These are phyloP conservation scores for Drosophila insularis DNA, from an alignment of 1,140 invertebrate species.

Conservation along the genomic window DNA sequence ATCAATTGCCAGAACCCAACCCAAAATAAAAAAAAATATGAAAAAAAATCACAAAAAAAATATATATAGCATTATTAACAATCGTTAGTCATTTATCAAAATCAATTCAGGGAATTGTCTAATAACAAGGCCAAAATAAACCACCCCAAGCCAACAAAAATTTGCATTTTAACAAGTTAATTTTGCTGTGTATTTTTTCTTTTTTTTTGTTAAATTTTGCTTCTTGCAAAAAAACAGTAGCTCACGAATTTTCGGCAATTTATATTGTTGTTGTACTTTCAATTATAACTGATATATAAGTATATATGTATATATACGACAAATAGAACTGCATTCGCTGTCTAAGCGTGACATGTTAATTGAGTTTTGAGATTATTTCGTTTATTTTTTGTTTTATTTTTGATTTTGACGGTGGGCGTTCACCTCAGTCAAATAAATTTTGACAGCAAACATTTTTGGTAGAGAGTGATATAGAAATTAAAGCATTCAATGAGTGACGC, in stretches of 20 bases:
- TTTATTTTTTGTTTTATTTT: neutral
- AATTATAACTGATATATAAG: slow-evolving; percentile 47
- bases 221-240: slow-evolving; percentile 70
- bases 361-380: slow-evolving; percentile 56
- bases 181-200: slow-evolving; percentile 42
- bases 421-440: slow-evolving; percentile 54
- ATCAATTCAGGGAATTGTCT: slow-evolving; percentile 69
- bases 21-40: slow-evolving; percentile 24
- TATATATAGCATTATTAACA: slow-evolving; percentile 47
- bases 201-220: slow-evolving; percentile 44
- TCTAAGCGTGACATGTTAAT: slow-evolving; percentile 78
- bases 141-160: slow-evolving; percentile 59
- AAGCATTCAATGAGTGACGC: slow-evolving; percentile 46
- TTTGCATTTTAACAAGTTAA: slow-evolving; percentile 81
- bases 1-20: slow-evolving; percentile 60
- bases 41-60: neutral
- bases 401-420: slow-evolving; percentile 50
- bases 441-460: slow-evolving; percentile 54
- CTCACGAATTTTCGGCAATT: slow-evolving; percentile 65
- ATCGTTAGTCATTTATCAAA: slow-evolving; percentile 75
- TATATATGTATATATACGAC: neutral
- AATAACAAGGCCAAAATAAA: slow-evolving; percentile 58
- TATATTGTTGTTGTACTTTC: slow-evolving; percentile 55
- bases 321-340: slow-evolving; percentile 63
- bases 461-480: slow-evolving; percentile 56